phyloP scores from a whole-genome alignment of 2,113 vertebrate species.

The Fregata magnificens region DNA sequence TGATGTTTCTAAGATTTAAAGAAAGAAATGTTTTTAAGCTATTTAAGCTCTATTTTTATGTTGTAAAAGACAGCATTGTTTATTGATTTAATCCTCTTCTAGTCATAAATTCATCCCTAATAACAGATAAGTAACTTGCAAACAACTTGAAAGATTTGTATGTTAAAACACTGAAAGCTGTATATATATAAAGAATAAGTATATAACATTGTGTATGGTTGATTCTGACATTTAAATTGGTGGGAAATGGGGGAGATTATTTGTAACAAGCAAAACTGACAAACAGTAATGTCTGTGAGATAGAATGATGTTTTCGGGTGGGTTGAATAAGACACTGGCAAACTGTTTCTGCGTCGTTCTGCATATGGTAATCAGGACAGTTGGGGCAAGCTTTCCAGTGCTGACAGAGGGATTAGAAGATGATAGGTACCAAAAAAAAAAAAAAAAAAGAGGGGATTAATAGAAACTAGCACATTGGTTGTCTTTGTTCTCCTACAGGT shows the following conservation, averaged over 20 bases:
- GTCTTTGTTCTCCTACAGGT: not conserved
- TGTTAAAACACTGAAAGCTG: not conserved
- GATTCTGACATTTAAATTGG: not conserved
- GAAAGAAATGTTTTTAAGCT: not conserved
- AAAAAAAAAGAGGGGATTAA: not conserved
- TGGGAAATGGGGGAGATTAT: not conserved
- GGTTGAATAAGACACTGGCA: slow-evolving; percentile 10
- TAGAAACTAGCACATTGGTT: not conserved
- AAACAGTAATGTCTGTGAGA: not conserved
- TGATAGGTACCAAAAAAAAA: not conserved
- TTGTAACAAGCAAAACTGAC: not conserved
- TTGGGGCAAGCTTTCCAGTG: not conserved
- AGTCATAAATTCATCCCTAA: not conserved
- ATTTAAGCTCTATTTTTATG: not conserved
- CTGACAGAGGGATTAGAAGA: slow-evolving; percentile 11
- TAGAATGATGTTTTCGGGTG: not conserved
- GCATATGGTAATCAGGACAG: slow-evolving; percentile 2
- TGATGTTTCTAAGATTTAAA: not conserved
- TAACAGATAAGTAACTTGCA: not conserved
- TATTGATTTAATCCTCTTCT: not conserved
- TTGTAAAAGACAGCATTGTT: not conserved
- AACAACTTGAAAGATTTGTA: not conserved
- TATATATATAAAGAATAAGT: not conserved
- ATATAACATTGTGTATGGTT: not conserved
- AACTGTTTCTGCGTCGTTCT: not conserved